phyloP scores from a whole-genome alignment of 2,113 vertebrate genomes.

The Neolamprologus fasciatus region DNA sequence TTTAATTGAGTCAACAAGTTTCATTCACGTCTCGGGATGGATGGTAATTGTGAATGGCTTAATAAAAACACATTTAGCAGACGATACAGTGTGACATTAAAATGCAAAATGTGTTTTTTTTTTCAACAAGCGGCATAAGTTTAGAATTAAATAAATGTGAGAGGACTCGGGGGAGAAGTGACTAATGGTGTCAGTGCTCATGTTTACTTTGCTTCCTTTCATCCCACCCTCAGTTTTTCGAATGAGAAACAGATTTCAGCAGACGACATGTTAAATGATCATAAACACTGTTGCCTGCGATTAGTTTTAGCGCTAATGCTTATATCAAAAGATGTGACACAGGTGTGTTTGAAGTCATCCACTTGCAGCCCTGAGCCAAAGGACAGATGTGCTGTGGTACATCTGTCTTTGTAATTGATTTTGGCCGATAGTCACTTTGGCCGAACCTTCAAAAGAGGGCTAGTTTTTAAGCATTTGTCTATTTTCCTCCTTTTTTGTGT shows the following conservation, averaged over 20 bases:
- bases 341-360: not conserved
- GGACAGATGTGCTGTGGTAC: not conserved
- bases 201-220: constrained; percentile 6
- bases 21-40: constrained; percentile 49
- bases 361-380: not conserved
- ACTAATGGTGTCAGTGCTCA: not conserved
- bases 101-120: not conserved
- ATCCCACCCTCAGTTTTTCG: not conserved
- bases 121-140: not conserved
- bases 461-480: not conserved
- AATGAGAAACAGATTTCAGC: not conserved
- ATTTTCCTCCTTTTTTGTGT: not conserved
- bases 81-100: constrained; percentile 32
- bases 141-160: constrained; percentile 18
- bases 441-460: not conserved
- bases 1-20: constrained; percentile 49
- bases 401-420: not conserved
- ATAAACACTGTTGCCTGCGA: not conserved
- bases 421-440: not conserved
- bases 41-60: constrained; percentile 46
- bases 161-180: not conserved
- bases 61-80: constrained; percentile 49
- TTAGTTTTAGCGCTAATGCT: not conserved
- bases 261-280: not conserved
- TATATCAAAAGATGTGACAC: not conserved